These are phyloP conservation scores for Morpho helenor DNA, from an alignment of 2,888 invertebrate species.

Conservation along the genomic window DNA sequence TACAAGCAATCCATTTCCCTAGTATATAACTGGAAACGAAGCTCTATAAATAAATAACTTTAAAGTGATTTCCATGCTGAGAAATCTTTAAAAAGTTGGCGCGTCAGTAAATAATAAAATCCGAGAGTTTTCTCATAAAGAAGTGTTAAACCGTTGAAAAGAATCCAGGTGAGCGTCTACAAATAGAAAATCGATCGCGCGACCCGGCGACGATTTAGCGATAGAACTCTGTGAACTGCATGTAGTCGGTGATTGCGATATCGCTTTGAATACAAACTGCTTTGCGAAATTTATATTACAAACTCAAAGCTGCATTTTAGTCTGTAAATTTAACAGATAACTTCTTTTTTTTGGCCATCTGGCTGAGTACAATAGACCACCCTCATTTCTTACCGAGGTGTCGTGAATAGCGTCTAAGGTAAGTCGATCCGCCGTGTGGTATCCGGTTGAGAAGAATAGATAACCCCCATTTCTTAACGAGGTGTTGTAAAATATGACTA, in stretches of 20 bases:
- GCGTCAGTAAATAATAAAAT: slow-evolving; percentile 24
- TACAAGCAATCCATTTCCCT: no score
- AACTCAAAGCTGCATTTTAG: slow-evolving; percentile 5
- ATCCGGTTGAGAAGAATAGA: no score
- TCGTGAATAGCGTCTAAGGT: no score
- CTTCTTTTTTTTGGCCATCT: neutral
- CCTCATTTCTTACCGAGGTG: no score
- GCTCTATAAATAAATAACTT: neutral
- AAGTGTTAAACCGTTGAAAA: slow-evolving; percentile 32
- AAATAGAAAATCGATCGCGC: slow-evolving; percentile 43
- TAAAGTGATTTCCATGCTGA: neutral
- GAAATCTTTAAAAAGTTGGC: slow-evolving; percentile 8
- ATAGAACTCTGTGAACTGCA: slow-evolving; percentile 24
- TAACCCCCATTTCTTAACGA: no score
- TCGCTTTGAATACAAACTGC: slow-evolving; percentile 22
- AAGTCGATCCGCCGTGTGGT: no score
- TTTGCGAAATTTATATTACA: slow-evolving; percentile 20
- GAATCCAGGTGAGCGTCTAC: slow-evolving; percentile 36
- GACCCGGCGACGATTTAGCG: slow-evolving; percentile 22
- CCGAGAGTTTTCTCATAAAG: slow-evolving; percentile 29
- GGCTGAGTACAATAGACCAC: no score
- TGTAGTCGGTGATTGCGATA: slow-evolving; percentile 23
- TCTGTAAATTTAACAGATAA: neutral
- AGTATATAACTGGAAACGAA: neutral
- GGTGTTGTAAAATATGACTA: no score